phyloP scores from a whole-genome alignment of 2,888 invertebrate genomes.

The Punctoribates punctum region DNA sequence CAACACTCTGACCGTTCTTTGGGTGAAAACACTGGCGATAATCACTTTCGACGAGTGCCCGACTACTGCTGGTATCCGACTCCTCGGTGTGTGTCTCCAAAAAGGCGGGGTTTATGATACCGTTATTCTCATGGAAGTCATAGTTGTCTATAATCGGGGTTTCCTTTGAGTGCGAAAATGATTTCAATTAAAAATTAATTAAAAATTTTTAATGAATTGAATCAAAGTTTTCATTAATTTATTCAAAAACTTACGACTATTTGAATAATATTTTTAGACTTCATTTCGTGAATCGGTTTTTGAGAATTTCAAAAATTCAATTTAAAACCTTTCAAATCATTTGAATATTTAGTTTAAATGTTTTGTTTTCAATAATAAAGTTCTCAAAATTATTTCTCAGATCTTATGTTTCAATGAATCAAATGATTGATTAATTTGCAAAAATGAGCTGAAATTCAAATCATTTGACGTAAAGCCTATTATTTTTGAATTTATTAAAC shows the following conservation, averaged over 20 bases:
- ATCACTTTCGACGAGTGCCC: not conserved
- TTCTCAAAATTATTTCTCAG: no score
- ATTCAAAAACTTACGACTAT: not conserved
- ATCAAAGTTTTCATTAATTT: not conserved
- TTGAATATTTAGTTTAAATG: no score
- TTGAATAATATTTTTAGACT: not conserved
- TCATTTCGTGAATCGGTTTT: not conserved
- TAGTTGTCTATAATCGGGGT: constrained; percentile 8
- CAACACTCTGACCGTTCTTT: not conserved
- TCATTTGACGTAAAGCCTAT: no score
- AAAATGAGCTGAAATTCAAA: no score
- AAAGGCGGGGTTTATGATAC: constrained; percentile 27
- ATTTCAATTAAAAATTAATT: not conserved
- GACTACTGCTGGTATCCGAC: not conserved
- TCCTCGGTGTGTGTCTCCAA: not conserved
- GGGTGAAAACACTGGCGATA: not conserved
- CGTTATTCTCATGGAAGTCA: not conserved
- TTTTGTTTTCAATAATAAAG: no score
- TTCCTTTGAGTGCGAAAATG: not conserved
- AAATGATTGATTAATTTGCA: no score
- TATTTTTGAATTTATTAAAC: no score
- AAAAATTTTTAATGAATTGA: not conserved
- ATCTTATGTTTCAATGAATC: no score
- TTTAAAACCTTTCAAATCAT: no score
- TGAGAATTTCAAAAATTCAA: no score